Conservation (phyloP, 1,140 invertebrate genomes). For the Lethocerus indicus region DNA sequence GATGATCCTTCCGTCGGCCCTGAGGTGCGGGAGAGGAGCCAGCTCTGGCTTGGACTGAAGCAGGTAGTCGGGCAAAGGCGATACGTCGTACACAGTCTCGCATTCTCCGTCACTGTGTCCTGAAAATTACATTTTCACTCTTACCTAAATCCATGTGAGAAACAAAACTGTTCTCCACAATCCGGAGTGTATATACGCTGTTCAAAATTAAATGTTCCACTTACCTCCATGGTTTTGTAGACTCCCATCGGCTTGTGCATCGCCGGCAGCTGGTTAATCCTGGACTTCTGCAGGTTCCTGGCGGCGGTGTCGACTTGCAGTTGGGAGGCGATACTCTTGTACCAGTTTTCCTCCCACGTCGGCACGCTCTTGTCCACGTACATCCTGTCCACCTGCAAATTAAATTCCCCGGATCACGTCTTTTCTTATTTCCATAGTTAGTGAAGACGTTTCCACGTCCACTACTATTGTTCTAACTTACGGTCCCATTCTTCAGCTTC, state of each 20-base stretch:
- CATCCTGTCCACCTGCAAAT: slow-evolving; percentile 23
- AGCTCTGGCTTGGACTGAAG: slow-evolving; percentile 28
- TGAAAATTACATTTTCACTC: too few relatives aligned
- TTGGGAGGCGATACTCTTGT: slow-evolving; percentile 44
- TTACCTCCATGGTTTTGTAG: slow-evolving; percentile 41
- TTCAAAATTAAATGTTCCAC: background rate
- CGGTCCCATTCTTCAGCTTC: slow-evolving; percentile 33
- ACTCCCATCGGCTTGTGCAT: slow-evolving; percentile 27
- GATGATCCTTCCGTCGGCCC: slow-evolving; percentile 31
- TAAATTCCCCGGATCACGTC: background rate
- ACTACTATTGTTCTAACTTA: slow-evolving; percentile 6
- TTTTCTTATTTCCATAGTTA: background rate
- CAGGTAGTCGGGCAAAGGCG: slow-evolving; percentile 32
- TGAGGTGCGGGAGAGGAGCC: slow-evolving; percentile 26
- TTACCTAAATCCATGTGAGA: background rate
- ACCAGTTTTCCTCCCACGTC: slow-evolving; percentile 43
- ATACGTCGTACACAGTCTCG: slow-evolving; percentile 45
- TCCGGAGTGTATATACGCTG: background rate
- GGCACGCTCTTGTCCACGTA: slow-evolving; percentile 30
- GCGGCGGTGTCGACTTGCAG: slow-evolving; percentile 40
- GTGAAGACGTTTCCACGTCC: background rate
- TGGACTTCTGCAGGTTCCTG: slow-evolving; percentile 24
- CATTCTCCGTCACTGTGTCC: slow-evolving; percentile 44
- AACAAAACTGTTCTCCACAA: background rate
- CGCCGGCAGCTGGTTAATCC: slow-evolving; percentile 30